Evolutionary conservation across 1,140 invertebrate species (phyloP), one percentile per base, ranked within the genome.

Genomic region (Papilio polyxenes): DNA sequence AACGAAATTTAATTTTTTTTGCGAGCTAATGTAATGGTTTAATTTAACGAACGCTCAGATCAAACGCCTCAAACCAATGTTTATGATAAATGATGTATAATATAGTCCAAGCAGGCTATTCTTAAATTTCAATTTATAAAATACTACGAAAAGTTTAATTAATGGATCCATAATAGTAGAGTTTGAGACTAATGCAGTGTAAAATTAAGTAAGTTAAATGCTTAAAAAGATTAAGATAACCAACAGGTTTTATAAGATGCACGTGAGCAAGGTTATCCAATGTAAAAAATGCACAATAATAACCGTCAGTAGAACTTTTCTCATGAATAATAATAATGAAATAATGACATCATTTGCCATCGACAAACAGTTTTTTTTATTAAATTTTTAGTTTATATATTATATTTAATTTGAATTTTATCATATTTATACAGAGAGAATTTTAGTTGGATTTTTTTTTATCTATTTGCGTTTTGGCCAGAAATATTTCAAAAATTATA

Each of bases 51-150:
- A 82, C 83, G 85, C 84, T 84, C 85, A 84, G 81, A 56, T 83
- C 85, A 83, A 65, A 78, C 72, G 23, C 62, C 80, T 13, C 20
- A 23, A 62, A 81, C 84, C 81, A 80, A 31, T 81, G 81, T 87
- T 86, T 84, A 83, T 85, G 84, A 85, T 80, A 82, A 79, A 83
- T 83, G 62, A 84, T 72, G 69, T 44, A 56, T 56, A 20, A 72
- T 82, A 65, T 83, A 53, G 74, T 76, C 83, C 81, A 15, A 59
- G 75, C 40, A 59, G 59, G 85, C 79, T 86, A 62, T 62, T 59
- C 77, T 79, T 79, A 62, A 79, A 62, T 86, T 84, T 88, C 85
- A 88, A 88, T 88, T 87, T 87, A 82, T 83, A 80, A 86, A 86
- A 75, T 85, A 85, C 84, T 82, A 53, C 75, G 83, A 86, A 88